Evolutionary conservation across 2,113 vertebrate genomes (phyloP), one percentile per base, ranked within the genome.

Genomic region (Chionodraco myersi): DNA sequence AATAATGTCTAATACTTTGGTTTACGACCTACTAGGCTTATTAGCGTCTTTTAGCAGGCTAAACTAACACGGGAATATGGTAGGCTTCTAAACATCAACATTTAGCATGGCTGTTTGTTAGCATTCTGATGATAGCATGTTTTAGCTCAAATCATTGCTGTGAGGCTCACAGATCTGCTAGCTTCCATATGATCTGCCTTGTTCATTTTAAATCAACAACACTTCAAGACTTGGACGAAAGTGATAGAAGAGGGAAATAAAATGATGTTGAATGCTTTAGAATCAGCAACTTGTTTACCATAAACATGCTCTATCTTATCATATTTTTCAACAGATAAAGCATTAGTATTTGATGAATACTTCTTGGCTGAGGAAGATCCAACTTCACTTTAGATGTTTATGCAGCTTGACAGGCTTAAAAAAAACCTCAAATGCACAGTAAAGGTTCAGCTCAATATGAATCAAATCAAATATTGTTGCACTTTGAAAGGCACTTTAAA

Each of bases 401-500:
- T 7, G 12, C 44, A 7, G 47, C 47, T 10, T 23, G 26, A 10
- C 15, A 48, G 6, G 41, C 23, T 34, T 72, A 15, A 52, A 15
- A n/a, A 48, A 48, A 72, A n/a, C 21, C 8, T 44, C 3, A 57
- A 57, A n/a, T 71, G 6, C 45, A 34, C 54, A 34, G 7, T 0
- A n/a, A 34, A 18, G 30, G n/a, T 41, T 5, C n/a, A 58, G 5
- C 41, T 34, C 6, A 18, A 15, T 5, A 26, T 49, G 9, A 44
- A 61, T 70, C 12, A 62, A 18, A 54, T 64, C 51, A 51, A 56
- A 53, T 69, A 53, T 18, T 53, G 56, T 51, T 51, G 9, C 52
- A 72, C 34, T 69, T 57, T 10, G 6, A 36, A n/a, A 75, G 54
- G 36, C 34, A 56, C 21, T 52, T 66, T 59, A 3, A 45, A 47